These are phyloP conservation scores for Octodon degus DNA, from an alignment of 2,113 vertebrate genomes.

Conservation along the genomic window DNA sequence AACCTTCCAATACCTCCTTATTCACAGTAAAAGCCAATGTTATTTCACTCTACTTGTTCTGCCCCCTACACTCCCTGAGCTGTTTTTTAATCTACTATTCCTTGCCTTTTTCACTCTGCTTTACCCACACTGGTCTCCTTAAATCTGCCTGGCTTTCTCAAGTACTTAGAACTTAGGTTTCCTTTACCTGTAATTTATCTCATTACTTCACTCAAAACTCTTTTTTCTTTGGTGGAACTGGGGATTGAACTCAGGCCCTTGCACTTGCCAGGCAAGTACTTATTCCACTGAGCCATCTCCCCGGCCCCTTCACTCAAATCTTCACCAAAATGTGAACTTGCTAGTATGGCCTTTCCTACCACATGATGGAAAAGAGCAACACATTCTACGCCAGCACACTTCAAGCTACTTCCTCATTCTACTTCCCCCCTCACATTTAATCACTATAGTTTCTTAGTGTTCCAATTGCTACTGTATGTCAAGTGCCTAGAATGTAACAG, in stretches of 20 bases:
- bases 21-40: not conserved
- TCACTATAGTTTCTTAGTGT: not conserved
- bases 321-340: not conserved
- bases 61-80: too few relatives aligned
- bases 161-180: not conserved
- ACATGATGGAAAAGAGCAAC: not conserved
- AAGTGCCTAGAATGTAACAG: not conserved
- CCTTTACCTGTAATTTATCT: not conserved
- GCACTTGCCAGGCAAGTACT: too few relatives aligned
- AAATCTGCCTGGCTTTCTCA: not conserved
- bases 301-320: not conserved
- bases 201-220: not conserved
- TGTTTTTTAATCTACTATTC: not conserved
- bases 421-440: not conserved
- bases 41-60: not conserved
- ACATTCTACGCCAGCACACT: not conserved
- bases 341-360: not conserved
- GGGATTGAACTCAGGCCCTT: too few relatives aligned
- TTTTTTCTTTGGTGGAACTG: too few relatives aligned
- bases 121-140: not conserved
- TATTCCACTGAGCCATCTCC: too few relatives aligned
- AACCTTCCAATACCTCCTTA: not conserved
- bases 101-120: not conserved
- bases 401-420: not conserved
- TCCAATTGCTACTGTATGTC: not conserved